These are phyloP conservation scores for Aphidoletes aphidimyza DNA, from an alignment of 2,888 invertebrate genomes.

Conservation along the genomic window DNA sequence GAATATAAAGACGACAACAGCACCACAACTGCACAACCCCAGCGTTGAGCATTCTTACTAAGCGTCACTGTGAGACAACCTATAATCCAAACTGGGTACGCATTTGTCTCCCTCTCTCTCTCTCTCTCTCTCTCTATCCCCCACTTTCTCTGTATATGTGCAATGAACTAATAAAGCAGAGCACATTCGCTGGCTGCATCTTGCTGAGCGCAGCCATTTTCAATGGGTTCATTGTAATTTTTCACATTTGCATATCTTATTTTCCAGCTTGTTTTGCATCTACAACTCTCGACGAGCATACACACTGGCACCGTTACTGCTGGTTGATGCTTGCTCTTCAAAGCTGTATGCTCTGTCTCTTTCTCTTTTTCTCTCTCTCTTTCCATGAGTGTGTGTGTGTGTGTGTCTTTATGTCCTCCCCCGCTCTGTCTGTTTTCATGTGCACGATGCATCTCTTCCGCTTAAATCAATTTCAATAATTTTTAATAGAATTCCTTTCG, in stretches of 20 bases:
- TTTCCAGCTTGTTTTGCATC: conserved; percentile 15
- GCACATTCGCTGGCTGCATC: conserved; percentile 13
- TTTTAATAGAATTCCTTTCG: conserved; percentile 14
- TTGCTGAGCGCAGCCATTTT: conserved; percentile 41
- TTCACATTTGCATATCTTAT: conserved; percentile 51
- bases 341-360: too few relatives aligned
- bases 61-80: background rate
- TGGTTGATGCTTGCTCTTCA: too few relatives aligned
- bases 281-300: conserved; percentile 3
- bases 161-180: conserved; percentile 47
- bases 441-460: too few relatives aligned
- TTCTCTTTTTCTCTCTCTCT: too few relatives aligned
- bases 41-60: background rate
- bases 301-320: too few relatives aligned
- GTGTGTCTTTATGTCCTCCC: background rate
- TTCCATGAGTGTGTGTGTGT: too few relatives aligned
- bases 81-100: conserved; percentile 40
- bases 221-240: conserved; percentile 51
- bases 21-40: background rate
- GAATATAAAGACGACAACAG: conserved; percentile 39
- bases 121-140: too few relatives aligned
- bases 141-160: too few relatives aligned
- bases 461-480: conserved; percentile 49
- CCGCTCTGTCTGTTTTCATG: background rate
- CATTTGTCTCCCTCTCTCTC: too few relatives aligned